Base-by-base conservation (phyloP, 1,140 invertebrate genomes). In the Manduca sexta region DNA sequence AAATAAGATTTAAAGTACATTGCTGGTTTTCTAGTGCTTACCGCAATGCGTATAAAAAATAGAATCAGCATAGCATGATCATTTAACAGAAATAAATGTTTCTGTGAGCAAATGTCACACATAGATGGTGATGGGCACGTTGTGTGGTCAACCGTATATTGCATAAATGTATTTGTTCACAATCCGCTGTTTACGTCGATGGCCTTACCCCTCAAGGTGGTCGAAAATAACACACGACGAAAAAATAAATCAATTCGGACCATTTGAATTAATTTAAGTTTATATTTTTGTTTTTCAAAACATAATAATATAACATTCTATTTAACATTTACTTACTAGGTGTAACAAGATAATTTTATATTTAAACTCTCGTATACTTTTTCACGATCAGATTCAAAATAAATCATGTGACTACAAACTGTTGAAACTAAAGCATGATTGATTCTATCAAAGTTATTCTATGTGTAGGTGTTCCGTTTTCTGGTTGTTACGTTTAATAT, bases 101-200 rank as follows among this genome's bases (percentile, higher is more conserved):
- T 21, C 13, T 43, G 17, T n/a, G 16, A 52, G 50, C 56, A 18
- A 35, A 37, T 21, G 38, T 18, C 2, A 18, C 40, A 14, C 29
- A 39, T 3, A 14, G 12, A 35, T 73, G 56, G 67, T 76, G 65
- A 43, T 49, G 50, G 60, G 30, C 51, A 45, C 41, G 55, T 43
- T 65, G 61, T 73, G 68, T 77, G 70, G 75, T 74, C 74, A 74
- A 60, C 39, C 60, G 56, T 69, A 69, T 64, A 60, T 64, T 62
- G 21, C 64, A 71, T 67, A 65, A 45, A 56, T 47, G 26, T 59
- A 49, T 61, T 60, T 62, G 61, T 63, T 60, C 51, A 62, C 57
- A 65, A 59, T 60, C 64, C 65, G 51, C 74, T 73, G 71, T 56
- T 78, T 78, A 69, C 71, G 62, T 65, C 61, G 63, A 66, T 57